Evolutionary conservation across 2,888 invertebrate species (phyloP), one percentile per base, ranked within the genome.

Genomic region (Pollenia labialis): DNA sequence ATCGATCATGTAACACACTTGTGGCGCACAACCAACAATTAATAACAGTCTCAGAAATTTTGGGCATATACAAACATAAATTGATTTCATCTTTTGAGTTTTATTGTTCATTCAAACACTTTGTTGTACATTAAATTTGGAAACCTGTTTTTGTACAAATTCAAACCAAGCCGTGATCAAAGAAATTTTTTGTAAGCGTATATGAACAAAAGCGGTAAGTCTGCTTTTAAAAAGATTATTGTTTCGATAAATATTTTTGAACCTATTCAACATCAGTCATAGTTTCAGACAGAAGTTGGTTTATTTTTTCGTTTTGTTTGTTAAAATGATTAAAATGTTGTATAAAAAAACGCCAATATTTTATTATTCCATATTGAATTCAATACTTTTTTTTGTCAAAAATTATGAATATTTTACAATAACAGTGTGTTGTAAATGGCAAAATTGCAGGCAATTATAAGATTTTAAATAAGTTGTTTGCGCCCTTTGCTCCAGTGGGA

Each of bases 331-430:
- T 66, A 48, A 66, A 32, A 12, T 56, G 44, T 77, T 77, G 46
- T 66, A 44, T 77, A 66, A 77, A 56, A 77, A 32, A 40, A 9
- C 44, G 18, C 46, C 60, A 75, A 50, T 44, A 18, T 54, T 54
- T 71, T 16, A 32, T 52, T 23, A 23, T 64, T 56, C 46, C 40
- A 52, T 40, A 16, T 52, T 58, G 8, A 54, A 12, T 23, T 23
- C 42, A 14, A 23, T 23, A 23, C 18, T 11, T 60, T 16, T 44
- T 58, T 75, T 32, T 12, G n/a, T 44, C 52, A 48, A 18, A 52
- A 48, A 10, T 50, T 60, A 60, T 74, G 54, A 58, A 79, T 79
- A 68, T 79, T 74, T 60, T 42, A 40, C 10, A 32, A 44, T 66
- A 18, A 68, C 40, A 18, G 48, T 62, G n/a, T 23, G 10, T 48